Evolutionary conservation across 2,113 vertebrate species (phyloP), one percentile per base, ranked within the genome.

Genomic region (Malurus melanocephalus): DNA sequence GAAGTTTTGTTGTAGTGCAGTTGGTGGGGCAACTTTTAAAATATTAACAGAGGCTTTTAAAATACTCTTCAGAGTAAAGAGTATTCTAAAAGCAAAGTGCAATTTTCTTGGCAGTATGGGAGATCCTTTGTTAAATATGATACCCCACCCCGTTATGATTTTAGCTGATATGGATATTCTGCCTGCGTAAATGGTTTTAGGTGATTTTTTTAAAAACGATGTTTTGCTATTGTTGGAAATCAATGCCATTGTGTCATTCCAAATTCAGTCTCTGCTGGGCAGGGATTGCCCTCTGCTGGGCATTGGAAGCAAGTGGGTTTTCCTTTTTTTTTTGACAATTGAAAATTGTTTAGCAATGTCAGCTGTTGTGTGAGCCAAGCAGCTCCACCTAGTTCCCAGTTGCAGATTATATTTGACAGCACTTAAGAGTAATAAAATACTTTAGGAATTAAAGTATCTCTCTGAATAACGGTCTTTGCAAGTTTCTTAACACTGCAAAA

Each of bases 211-310:
- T 7, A 10, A 8, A 51, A 60, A 16, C 2, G 10, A 16, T 14
- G 43, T 56, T 40, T 57, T 2, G 5, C 32, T 68, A 1, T 49
- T 81, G 38, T 42, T 74, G 49, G 65, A 68, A 85, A 16, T 46
- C 2, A 64, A n/a, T 83, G 45, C 57, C 0, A 0, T 16, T 69
- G n/a, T 61, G 22, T 7, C 4, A 16, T 46, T 79, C 68, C n/a
- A 40, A 4, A 40, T 33, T 51, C 52, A 32, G 22, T 42, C 32
- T 74, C 35, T 35, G 0, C 46, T 53, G 71, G 60, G 56, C 60
- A 85, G 61, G 65, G 92, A 51, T 79, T 89, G 89, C 94, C 95
- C 96, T 93, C 96, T 96, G 64, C 90, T 95, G 95, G 93, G 53
- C 69, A 5, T 11, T 27, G 27, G 15, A 14, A 55, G 55, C 52